Evolutionary conservation across 2,797 vertebrate species (phyloP).

Genomic region (Enteromius trimaculatus): DNA sequence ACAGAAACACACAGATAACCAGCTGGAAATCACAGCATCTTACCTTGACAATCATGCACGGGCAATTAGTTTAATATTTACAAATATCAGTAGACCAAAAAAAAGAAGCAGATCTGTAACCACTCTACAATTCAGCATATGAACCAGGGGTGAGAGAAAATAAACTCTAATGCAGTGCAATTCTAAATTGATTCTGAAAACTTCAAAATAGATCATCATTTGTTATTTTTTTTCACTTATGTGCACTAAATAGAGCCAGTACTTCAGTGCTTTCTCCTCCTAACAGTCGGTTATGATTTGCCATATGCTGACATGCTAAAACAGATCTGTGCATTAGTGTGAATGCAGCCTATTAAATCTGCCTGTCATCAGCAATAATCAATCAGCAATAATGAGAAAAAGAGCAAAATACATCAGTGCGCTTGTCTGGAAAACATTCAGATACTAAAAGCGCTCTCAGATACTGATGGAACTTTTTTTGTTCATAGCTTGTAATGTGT

Average conservation of each 20-base stretch:
- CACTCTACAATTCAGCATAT: background rate
- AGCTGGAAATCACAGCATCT: background rate
- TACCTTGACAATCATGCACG: background rate
- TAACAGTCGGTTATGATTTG: background rate
- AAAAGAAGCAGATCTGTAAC: background rate
- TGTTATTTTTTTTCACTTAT: background rate
- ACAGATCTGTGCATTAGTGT: background rate
- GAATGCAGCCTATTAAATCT: background rate
- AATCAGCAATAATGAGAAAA: background rate
- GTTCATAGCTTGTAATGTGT: background rate
- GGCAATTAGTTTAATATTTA: background rate
- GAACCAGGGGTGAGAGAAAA: background rate
- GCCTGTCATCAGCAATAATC: background rate
- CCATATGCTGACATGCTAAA: background rate
- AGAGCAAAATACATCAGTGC: background rate
- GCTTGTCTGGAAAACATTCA: background rate
- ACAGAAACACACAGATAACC: constrained; percentile 1
- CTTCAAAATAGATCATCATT: background rate
- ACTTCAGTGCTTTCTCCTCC: background rate
- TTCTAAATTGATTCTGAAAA: background rate
- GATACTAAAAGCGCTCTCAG: background rate
- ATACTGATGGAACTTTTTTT: background rate
- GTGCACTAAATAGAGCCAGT: background rate
- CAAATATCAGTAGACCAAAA: background rate
- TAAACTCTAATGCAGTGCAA: background rate